Conservation (phyloP, 2,797 vertebrate species). For the Thripadectes ignobilis region DNA sequence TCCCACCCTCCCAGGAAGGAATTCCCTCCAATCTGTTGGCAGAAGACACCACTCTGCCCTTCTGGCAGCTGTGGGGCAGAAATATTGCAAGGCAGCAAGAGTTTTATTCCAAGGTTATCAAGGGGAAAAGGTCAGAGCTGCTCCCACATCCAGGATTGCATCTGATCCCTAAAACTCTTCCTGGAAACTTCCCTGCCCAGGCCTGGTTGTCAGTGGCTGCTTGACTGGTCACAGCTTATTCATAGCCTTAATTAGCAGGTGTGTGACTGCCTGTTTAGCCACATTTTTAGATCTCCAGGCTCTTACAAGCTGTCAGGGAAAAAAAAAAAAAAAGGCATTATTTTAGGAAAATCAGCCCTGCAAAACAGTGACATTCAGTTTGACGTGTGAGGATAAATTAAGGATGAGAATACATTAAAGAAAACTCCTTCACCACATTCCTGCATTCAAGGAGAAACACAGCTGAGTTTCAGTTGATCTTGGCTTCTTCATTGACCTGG, state of each 20-base stretch:
- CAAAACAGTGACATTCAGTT: constrained; percentile 29
- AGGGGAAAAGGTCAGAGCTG: neutral
- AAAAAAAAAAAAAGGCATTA: constrained; percentile 38
- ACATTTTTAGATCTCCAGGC: neutral
- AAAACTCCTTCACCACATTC: constrained; percentile 50
- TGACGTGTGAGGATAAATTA: constrained; percentile 45
- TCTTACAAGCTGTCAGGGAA: constrained; percentile 20
- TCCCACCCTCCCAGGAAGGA: accelerated
- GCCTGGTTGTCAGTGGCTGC: neutral
- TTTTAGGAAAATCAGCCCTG: constrained; percentile 39
- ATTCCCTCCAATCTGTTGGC: neutral
- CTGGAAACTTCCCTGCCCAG: neutral
- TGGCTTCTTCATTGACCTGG: constrained; percentile 69
- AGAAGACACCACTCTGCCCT: neutral
- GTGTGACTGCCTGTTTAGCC: constrained; percentile 2
- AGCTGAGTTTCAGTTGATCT: constrained; percentile 73
- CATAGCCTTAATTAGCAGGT: constrained; percentile 56
- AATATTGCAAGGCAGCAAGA: neutral
- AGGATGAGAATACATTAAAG: constrained; percentile 10
- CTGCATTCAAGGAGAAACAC: constrained; percentile 37
- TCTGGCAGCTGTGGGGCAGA: neutral
- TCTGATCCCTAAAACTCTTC: neutral
- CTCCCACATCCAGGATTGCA: neutral
- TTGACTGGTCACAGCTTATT: constrained; percentile 15
- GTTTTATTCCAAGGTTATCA: neutral